Conservation (phyloP, 2,888 invertebrate species). For the Cosmia trapezina region DNA sequence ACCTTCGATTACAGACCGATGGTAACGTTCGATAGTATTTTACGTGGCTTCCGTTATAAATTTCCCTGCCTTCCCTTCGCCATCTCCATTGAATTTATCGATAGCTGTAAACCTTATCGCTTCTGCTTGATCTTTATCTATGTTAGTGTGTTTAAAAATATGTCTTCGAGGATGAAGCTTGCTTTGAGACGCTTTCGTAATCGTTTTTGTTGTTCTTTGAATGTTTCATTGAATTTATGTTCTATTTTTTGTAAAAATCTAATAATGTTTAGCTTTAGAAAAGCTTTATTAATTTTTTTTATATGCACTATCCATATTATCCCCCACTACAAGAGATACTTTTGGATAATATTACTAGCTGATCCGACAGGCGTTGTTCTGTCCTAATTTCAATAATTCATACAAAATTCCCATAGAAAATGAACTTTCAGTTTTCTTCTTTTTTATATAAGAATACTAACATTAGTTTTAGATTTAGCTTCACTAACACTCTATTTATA, state of each 20-base stretch:
- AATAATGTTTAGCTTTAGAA: not conserved
- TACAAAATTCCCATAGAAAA: too few relatives aligned
- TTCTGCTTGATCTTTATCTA: conserved; percentile 63
- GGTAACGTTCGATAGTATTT: conserved; percentile 74
- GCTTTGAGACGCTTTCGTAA: conserved; percentile 7
- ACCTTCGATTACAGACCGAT: conserved; percentile 75
- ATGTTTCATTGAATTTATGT: not conserved
- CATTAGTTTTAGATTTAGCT: too few relatives aligned
- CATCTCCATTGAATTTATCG: conserved; percentile 68
- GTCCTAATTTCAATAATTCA: too few relatives aligned
- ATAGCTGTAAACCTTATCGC: conserved; percentile 71
- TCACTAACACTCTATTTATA: too few relatives aligned
- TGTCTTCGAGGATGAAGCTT: conserved; percentile 19
- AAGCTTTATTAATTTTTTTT: not conserved
- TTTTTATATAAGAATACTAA: too few relatives aligned
- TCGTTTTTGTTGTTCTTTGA: not conserved
- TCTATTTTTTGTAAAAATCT: conserved; percentile 10
- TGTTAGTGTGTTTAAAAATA: conserved; percentile 60
- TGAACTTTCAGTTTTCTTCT: too few relatives aligned
- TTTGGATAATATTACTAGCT: not conserved
- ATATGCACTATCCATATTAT: not conserved
- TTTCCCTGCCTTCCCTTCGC: conserved; percentile 61
- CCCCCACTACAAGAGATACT: not conserved
- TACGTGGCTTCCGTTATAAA: conserved; percentile 77
- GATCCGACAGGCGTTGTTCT: too few relatives aligned